Base-by-base conservation (phyloP, 2,888 invertebrate genomes). In the Pterostichus niger region DNA sequence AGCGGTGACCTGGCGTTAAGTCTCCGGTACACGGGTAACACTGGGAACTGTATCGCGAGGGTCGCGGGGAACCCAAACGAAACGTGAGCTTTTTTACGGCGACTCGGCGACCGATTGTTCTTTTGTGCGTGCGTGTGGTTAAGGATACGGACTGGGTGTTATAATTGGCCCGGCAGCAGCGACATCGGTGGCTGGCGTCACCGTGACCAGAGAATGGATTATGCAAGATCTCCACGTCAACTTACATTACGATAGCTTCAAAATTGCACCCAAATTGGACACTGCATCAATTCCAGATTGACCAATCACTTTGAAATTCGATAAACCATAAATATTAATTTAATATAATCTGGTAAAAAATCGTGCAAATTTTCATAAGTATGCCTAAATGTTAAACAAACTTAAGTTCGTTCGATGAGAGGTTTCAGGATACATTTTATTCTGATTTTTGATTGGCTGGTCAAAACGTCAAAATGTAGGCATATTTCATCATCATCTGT, bases 101-200 rank as follows among this genome's bases (percentile, higher is more conserved):
- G 24, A 49, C 73, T n/a, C 49, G 31, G 44, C 54, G 15, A 71
- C 81, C 81, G 73, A 81, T 81, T 81, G 81, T 81, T 81, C 73
- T 81, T 81, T 81, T 81, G 71, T 71, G 56, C 40, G 40, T 81
- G 81, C 68, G 81, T 81, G 81, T 81, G 81, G 81, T 81, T 80
- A 52, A 52, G 52, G 75, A 75, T 81, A 73, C 24, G 13, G 35
- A 64, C 49, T 68, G 81, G 89, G 90, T 90, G 90, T 90, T 90
- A 90, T 90, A 90, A 90, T 90, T 90, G 90, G 90, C 88, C 89
- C 88, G 87, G 88, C 87, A 86, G 87, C 86, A 44, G 49, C 52
- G 24, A 75, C 75, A 75, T 52, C 75, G 31, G 33, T 52, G 24
- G 75, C 88, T 90, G 90, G 90, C 90, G 90, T 89, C 90, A 89